Evolutionary conservation across 2,888 invertebrate genomes (phyloP).

Genomic region (Synergus gifuensis): DNA sequence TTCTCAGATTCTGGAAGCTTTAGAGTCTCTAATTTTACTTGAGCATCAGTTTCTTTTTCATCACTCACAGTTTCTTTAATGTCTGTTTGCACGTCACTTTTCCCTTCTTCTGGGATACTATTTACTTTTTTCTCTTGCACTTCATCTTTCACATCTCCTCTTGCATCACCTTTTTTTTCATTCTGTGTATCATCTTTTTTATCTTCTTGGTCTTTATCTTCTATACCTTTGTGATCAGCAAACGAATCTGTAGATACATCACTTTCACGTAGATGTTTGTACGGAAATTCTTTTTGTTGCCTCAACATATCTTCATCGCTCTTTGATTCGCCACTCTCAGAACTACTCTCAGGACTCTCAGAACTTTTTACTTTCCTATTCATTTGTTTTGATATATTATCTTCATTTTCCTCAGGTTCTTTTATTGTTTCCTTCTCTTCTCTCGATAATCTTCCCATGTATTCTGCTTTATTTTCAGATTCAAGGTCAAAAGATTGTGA

Average conservation of each 20-base stretch:
- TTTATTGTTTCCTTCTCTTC: not conserved
- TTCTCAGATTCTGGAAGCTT: conserved; percentile 14
- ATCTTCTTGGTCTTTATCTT: not conserved
- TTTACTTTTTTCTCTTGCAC: not conserved
- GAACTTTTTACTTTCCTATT: not conserved
- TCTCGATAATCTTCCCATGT: not conserved
- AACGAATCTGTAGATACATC: conserved; percentile 23
- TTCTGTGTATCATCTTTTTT: conserved; percentile 23
- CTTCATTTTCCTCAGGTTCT: not conserved
- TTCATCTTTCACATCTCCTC: not conserved
- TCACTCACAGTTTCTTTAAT: not conserved
- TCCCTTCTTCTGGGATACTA: not conserved
- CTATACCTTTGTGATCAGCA: not conserved
- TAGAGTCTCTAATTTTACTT: conserved; percentile 37
- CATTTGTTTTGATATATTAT: not conserved
- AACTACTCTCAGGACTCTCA: not conserved
- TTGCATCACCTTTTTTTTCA: conserved; percentile 51
- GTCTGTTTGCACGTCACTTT: not conserved
- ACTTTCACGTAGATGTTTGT: conserved; percentile 22
- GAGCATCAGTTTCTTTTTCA: conserved; percentile 14
- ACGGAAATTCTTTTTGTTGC: not conserved
- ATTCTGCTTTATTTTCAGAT: not conserved
- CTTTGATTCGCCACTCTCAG: not conserved
- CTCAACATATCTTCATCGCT: not conserved
- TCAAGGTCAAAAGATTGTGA: not conserved